These are phyloP conservation scores for Sycophila sp. DNA, from an alignment of 1,140 invertebrate genomes.

Conservation along the genomic window DNA sequence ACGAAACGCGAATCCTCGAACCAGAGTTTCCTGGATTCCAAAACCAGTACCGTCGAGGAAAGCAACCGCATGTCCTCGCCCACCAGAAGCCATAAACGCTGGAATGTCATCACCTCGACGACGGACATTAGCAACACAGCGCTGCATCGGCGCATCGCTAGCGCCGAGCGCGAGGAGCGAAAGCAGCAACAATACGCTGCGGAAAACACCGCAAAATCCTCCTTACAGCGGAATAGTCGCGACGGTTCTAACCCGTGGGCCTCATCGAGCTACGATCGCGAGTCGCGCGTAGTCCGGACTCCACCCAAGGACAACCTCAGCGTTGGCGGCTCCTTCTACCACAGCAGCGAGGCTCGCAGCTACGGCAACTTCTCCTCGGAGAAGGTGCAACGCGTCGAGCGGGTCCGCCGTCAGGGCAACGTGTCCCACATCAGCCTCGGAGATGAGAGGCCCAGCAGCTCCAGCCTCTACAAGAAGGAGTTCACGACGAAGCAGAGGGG, in stretches of 20 bases:
- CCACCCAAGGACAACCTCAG: constrained; percentile 70
- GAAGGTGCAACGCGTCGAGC: constrained; percentile 51
- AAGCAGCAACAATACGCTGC: too few species aligned
- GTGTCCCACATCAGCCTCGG: constrained; percentile 79
- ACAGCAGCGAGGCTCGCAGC: constrained; percentile 24
- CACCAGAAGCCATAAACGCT: constrained; percentile 71
- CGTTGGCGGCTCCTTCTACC: constrained; percentile 73
- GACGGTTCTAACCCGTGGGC: constrained; percentile 63
- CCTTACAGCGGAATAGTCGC: constrained; percentile 58
- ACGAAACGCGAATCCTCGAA: constrained; percentile 56
- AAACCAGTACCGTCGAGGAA: neutral
- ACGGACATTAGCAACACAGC: constrained; percentile 79
- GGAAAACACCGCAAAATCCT: too few species aligned
- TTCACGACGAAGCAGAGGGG: constrained; percentile 73
- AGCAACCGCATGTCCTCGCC: constrained; percentile 41
- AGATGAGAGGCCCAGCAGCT: constrained; percentile 65
- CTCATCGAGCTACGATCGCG: constrained; percentile 60
- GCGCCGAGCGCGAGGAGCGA: constrained; percentile 70
- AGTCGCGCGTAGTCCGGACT: constrained; percentile 68
- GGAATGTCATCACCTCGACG: constrained; percentile 76
- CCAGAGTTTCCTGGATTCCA: constrained; percentile 41
- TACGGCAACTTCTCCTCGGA: constrained; percentile 9
- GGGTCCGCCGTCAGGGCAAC: constrained; percentile 71
- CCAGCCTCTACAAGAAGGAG: constrained; percentile 80
- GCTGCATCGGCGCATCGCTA: constrained; percentile 73